Percentiles rank a stretch among this genome's conserved stretches.
Conservation (phyloP, 2,113 vertebrate genomes). For the Gallinago paraguaiae region DNA sequence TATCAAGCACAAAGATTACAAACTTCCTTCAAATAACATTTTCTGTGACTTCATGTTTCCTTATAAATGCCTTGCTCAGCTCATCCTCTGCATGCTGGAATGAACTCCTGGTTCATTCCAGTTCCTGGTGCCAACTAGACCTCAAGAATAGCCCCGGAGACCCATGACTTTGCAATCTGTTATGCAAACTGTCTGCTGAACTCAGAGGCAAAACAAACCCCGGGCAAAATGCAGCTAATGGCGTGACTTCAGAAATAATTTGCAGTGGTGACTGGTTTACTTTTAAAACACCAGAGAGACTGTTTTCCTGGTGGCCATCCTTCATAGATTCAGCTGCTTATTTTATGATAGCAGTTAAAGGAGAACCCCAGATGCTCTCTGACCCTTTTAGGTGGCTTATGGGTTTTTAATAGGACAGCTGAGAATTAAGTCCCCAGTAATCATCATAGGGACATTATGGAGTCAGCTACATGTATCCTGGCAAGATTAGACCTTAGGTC, state of each 20-base stretch:
- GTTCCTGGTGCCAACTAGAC: neutral
- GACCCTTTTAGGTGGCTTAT: constrained; percentile 56
- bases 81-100: neutral
- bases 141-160: neutral
- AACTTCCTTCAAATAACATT: neutral
- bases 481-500: constrained; percentile 28
- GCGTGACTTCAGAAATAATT: neutral
- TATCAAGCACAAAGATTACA: neutral
- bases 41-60: neutral
- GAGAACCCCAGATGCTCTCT: constrained; percentile 23
- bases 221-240: neutral
- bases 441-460: neutral
- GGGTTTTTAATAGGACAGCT: constrained; percentile 56
- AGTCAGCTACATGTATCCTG: neutral
- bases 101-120: neutral
- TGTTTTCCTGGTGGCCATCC: neutral
- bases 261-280: neutral
- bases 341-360: constrained; percentile 56
- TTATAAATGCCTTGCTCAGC: neutral
- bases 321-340: neutral
- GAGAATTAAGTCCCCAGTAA: constrained; percentile 46
- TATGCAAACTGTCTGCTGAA: constrained; percentile 3
- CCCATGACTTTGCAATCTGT: neutral
- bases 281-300: neutral
- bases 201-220: neutral